Conservation (phyloP, 2,888 invertebrate species). For the Tiliacea aurago region DNA sequence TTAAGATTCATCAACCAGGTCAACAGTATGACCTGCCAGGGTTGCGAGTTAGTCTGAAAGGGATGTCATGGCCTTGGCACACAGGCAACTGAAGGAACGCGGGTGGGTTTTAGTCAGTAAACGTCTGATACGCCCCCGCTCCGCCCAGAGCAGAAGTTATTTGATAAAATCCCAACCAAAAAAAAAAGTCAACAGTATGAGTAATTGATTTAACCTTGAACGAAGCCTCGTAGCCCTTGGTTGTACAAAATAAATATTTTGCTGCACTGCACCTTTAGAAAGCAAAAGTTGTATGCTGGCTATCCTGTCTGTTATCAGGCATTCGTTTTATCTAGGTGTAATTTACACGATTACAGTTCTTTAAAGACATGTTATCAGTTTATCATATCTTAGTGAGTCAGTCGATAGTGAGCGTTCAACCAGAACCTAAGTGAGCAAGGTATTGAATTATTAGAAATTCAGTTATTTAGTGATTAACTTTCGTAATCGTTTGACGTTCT, state of each 20-base stretch:
- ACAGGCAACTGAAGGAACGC: too few relatives aligned
- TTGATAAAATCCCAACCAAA: too few relatives aligned
- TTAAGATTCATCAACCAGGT: not conserved
- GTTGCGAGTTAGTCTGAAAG: too few relatives aligned
- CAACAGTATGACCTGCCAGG: slow-evolving; percentile 13
- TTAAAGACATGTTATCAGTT: slow-evolving; percentile 74
- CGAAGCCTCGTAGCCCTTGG: slow-evolving; percentile 2
- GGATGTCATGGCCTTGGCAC: too few relatives aligned
- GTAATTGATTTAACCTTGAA: slow-evolving; percentile 19
- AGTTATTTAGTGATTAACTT: slow-evolving; percentile 37
- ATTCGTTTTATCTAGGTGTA: slow-evolving; percentile 67
- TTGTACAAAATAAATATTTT: slow-evolving; percentile 20
- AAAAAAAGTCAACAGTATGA: slow-evolving; percentile 12
- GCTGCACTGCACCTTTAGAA: slow-evolving; percentile 24
- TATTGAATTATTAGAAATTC: slow-evolving; percentile 36
- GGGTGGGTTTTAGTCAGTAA: too few relatives aligned
- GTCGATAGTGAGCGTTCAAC: slow-evolving; percentile 76
- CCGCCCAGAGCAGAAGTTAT: too few relatives aligned
- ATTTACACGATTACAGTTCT: slow-evolving; percentile 70
- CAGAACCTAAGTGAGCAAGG: slow-evolving; percentile 55
- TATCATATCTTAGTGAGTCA: slow-evolving; percentile 76
- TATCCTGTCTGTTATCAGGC: slow-evolving; percentile 48
- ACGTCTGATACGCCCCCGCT: too few relatives aligned
- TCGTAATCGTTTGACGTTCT: slow-evolving; percentile 35
- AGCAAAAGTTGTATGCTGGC: slow-evolving; percentile 42